These are phyloP conservation scores for Onychomys leucogaster DNA, from an alignment of 2,797 vertebrate genomes.

Conservation along the genomic window DNA sequence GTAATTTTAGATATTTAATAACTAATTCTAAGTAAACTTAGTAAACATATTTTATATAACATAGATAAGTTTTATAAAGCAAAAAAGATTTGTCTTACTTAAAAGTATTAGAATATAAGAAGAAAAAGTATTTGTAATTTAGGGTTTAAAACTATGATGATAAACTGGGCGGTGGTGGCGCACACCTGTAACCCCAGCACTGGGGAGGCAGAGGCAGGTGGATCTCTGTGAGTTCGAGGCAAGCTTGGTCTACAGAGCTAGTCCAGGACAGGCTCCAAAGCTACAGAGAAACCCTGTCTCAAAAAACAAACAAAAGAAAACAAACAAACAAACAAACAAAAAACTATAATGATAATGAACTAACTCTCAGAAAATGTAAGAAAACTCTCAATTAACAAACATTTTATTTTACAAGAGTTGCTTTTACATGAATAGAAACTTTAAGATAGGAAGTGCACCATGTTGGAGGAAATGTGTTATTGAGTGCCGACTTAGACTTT, in stretches of 20 bases:
- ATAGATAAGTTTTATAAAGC: neutral
- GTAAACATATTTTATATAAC: conserved; percentile 25
- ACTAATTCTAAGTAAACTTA: neutral
- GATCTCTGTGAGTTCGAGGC: too few species aligned
- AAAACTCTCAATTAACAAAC: neutral
- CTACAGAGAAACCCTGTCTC: too few species aligned
- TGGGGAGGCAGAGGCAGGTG: too few species aligned
- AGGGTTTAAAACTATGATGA: neutral
- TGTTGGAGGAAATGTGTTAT: neutral
- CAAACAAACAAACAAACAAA: too few species aligned
- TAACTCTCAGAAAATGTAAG: neutral
- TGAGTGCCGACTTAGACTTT: neutral
- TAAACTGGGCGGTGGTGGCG: too few species aligned
- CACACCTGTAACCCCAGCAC: too few species aligned
- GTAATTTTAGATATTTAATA: neutral
- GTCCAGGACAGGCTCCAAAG: too few species aligned
- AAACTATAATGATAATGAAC: neutral
- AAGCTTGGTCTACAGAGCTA: too few species aligned
- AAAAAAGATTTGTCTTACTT: neutral
- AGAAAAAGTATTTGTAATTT: neutral
- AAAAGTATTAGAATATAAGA: conserved; percentile 23
- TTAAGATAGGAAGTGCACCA: neutral
- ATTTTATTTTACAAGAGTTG: neutral
- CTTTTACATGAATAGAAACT: neutral
- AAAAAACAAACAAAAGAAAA: too few species aligned